These are phyloP conservation scores for Lepidurus arcticus DNA, from an alignment of 1,140 invertebrate species.

Conservation along the genomic window DNA sequence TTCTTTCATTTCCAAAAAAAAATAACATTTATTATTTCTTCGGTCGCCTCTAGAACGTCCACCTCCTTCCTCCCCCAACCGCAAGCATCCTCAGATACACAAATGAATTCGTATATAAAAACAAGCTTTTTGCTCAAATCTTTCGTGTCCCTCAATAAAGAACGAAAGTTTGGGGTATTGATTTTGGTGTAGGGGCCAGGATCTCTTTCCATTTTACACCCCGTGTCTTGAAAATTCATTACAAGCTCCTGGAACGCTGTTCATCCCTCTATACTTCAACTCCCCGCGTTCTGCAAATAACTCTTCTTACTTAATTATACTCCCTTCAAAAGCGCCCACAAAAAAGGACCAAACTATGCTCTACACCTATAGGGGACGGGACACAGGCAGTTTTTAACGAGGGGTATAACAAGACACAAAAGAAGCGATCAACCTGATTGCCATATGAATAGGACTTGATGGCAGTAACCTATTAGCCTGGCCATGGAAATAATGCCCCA, in stretches of 20 bases:
- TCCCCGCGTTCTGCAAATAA: not conserved
- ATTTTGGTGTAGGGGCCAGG: not conserved
- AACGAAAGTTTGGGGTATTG: not conserved
- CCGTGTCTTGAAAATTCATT: not conserved
- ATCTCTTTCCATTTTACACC: not conserved
- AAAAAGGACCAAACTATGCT: not conserved
- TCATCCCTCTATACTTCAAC: not conserved
- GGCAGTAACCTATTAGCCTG: conserved; percentile 6
- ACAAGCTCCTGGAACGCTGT: not conserved
- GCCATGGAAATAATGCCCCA: not conserved
- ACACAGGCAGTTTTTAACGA: not conserved
- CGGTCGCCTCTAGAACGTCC: no score
- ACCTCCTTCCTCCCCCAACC: no score
- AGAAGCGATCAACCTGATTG: conserved; percentile 2
- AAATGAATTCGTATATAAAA: not conserved
- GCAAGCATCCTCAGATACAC: not conserved
- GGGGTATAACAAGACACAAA: conserved; percentile 6
- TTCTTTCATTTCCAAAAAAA: not conserved
- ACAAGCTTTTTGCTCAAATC: not conserved
- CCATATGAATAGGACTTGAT: not conserved
- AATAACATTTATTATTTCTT: not conserved
- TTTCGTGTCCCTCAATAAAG: not conserved
- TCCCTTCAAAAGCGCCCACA: not conserved
- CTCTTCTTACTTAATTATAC: not conserved
- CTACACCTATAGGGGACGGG: not conserved